A percentile compares a stretch with the other conserved stretches of the same genome.
Evolutionary conservation across 2,113 vertebrate species (phyloP).

Genomic region (Phoxinus phoxinus): DNA sequence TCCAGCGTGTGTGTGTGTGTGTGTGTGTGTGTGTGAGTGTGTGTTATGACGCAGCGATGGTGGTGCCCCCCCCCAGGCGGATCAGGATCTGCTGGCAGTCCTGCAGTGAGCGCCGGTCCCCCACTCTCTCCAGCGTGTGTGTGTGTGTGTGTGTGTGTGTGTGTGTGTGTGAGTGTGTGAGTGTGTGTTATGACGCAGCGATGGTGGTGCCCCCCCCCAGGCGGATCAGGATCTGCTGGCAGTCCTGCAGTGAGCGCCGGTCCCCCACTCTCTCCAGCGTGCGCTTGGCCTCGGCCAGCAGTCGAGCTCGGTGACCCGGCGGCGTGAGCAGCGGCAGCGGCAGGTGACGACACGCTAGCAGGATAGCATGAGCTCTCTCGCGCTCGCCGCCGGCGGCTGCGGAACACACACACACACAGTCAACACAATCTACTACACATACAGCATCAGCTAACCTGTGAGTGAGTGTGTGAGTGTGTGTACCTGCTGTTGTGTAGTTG

Average conservation of each 20-base stretch:
- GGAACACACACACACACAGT: background rate
- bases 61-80: no score
- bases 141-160: conserved; percentile 28
- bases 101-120: no score
- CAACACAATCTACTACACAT: background rate
- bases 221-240: conserved; percentile 94
- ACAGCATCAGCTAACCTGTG: background rate
- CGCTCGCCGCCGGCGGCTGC: conserved; percentile 86
- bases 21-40: background rate
- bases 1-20: no score
- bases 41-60: no score
- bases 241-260: conserved; percentile 91
- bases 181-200: conserved; percentile 82
- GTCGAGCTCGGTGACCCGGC: conserved; percentile 87
- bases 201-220: conserved; percentile 92
- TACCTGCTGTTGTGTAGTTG: conserved; percentile 66
- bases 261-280: conserved; percentile 96
- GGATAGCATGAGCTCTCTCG: conserved; percentile 92
- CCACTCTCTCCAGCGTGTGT: no score
- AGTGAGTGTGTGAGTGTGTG: conserved; percentile 11
- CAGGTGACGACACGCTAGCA: conserved; percentile 93
- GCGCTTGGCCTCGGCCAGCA: conserved; percentile 94
- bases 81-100: no score
- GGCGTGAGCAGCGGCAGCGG: conserved; percentile 93
- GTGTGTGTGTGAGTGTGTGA: conserved; percentile 6